phyloP scores from a whole-genome alignment of 2,888 invertebrate genomes.

The Lampropteryx suffumata region DNA sequence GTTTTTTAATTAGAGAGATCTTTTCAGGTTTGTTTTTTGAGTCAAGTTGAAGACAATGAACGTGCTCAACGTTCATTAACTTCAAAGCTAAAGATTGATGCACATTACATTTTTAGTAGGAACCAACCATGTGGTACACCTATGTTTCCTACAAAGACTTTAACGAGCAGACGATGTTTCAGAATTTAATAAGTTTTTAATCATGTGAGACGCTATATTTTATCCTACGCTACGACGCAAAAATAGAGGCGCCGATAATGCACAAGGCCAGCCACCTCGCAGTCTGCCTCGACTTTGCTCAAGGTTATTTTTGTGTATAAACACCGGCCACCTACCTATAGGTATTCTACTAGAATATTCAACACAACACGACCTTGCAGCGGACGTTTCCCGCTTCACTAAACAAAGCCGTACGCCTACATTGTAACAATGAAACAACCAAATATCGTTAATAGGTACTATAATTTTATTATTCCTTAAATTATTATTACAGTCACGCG shows the following conservation, averaged over 20 bases:
- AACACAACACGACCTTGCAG: conserved; percentile 39
- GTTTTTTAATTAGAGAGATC: too few species aligned
- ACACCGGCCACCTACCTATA: conserved; percentile 45
- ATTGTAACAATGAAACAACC: conserved; percentile 10
- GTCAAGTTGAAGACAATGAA: too few species aligned
- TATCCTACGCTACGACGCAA: conserved; percentile 18
- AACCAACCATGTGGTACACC: too few species aligned
- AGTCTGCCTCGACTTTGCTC: conserved; percentile 42
- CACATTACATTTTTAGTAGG: too few species aligned
- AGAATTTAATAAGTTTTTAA: not conserved
- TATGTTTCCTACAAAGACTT: too few species aligned
- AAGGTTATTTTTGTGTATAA: conserved; percentile 81
- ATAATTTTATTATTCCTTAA: conserved; percentile 43
- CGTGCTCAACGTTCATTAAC: too few species aligned
- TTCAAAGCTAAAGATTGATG: too few species aligned
- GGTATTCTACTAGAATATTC: conserved; percentile 29
- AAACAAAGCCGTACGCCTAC: conserved; percentile 5
- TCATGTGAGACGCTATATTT: conserved; percentile 1
- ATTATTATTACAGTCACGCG: conserved; percentile 72
- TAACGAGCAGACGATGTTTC: too few species aligned
- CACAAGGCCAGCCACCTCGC: conserved; percentile 60
- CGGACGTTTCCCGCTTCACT: conserved; percentile 34
- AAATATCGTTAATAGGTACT: conserved; percentile 12
- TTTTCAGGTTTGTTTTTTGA: too few species aligned
- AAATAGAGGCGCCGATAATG: conserved; percentile 30